A percentile compares a stretch with the other conserved stretches of the same genome.
Conservation (phyloP, 2,797 vertebrate genomes). For the Gallinago solitaria region DNA sequence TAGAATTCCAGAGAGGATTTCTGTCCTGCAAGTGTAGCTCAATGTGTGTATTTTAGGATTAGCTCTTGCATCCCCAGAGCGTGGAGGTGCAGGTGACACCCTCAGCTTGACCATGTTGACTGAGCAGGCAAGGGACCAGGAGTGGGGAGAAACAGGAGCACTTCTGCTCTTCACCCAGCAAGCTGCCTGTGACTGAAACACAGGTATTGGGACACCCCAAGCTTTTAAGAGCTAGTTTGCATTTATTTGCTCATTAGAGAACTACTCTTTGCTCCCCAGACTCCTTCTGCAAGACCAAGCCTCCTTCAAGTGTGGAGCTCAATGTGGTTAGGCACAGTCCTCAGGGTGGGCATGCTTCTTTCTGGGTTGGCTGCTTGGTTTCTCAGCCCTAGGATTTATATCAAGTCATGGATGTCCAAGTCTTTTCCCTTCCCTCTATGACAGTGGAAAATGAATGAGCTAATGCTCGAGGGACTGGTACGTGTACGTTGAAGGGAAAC, state of each 20-base stretch:
- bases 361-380: not conserved
- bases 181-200: not conserved
- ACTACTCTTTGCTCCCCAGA: not conserved
- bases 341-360: not conserved
- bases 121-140: no score
- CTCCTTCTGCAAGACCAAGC: not conserved
- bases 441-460: not conserved
- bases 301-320: rapidly evolving
- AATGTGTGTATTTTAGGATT: rapidly evolving
- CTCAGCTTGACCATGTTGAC: no score
- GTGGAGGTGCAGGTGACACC: no score
- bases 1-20: not conserved
- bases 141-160: not conserved
- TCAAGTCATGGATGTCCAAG: not conserved
- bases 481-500: not conserved
- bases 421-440: not conserved
- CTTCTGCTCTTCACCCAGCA: not conserved
- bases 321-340: rapidly evolving
- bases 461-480: not conserved
- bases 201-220: not conserved
- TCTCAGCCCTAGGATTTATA: not conserved
- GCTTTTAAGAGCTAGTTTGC: not conserved
- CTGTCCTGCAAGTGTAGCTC: not conserved
- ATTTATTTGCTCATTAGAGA: not conserved
- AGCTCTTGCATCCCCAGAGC: no score